phyloP scores from a whole-genome alignment of 2,797 vertebrate species.

The Coluber constrictor region DNA sequence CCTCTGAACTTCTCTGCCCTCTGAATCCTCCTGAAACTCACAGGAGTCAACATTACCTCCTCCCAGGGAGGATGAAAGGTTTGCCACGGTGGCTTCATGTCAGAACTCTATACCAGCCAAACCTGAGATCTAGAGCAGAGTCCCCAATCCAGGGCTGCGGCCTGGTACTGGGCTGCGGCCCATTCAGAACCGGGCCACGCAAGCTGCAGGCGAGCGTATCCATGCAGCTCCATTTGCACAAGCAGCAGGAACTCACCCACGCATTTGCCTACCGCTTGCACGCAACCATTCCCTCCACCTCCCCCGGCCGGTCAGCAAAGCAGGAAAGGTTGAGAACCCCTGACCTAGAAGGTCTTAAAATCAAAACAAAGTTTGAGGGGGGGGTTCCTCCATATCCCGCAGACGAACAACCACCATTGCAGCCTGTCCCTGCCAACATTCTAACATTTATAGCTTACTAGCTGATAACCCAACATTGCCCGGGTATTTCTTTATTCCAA shows the following conservation, averaged over 20 bases:
- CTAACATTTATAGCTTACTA: neutral
- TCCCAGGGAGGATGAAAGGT: no score
- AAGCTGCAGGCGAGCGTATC: neutral
- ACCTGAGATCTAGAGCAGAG: neutral
- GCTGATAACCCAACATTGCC: no score
- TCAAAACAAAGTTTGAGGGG: neutral
- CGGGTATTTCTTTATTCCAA: no score
- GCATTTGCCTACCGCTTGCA: neutral
- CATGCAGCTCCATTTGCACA: neutral
- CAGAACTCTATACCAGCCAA: neutral
- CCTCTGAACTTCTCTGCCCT: no score
- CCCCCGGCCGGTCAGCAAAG: neutral
- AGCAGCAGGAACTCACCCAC: neutral
- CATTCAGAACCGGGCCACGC: neutral
- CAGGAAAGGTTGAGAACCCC: neutral
- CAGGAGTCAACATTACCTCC: neutral
- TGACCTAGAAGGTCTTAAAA: neutral
- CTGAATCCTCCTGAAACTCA: neutral
- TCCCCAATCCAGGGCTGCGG: neutral
- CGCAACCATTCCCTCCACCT: no score
- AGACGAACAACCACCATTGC: neutral
- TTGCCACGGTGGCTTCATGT: neutral
- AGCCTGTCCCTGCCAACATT: neutral
- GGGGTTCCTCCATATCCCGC: no score
- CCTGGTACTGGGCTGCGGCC: no score